Evolutionary conservation across 1,140 invertebrate species (phyloP).

Genomic region (Penaeus japonicus): DNA sequence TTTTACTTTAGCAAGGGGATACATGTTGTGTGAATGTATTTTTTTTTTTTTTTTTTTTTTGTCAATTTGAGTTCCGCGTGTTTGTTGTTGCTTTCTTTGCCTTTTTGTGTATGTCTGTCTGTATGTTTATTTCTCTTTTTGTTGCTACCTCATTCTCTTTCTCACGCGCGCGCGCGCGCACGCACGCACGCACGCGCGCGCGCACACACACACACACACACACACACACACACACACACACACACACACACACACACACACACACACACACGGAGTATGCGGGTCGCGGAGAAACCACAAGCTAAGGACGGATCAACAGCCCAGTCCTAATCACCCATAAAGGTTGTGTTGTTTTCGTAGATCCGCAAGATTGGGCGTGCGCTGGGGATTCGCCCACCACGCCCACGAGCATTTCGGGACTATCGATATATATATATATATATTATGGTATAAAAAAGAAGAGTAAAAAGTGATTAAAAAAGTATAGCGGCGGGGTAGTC

Average conservation of each 20-base stretch:
- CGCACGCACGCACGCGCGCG: not conserved
- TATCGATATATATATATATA: too few relatives aligned
- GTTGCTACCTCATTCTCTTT: too few relatives aligned
- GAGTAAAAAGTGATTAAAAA: too few relatives aligned
- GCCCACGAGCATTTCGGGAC: not conserved
- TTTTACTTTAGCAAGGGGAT: too few relatives aligned
- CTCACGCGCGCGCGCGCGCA: not conserved
- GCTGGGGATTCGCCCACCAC: not conserved
- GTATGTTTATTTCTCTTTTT: too few relatives aligned
- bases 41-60: too few relatives aligned
- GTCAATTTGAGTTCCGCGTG: too few relatives aligned
- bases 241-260: conserved; percentile 18
- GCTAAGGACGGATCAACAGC: not conserved
- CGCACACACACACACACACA: not conserved
- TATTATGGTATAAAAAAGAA: not conserved
- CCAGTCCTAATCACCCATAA: conserved; percentile 8
- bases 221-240: not conserved
- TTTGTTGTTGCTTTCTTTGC: too few relatives aligned
- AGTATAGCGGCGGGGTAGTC: too few relatives aligned
- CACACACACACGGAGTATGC: not conserved
- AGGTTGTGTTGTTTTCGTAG: conserved; percentile 22
- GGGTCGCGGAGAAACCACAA: not conserved
- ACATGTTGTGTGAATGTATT: too few relatives aligned
- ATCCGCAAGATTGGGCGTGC: not conserved
- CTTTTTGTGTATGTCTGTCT: too few relatives aligned